Evolutionary conservation across 1,140 invertebrate species (phyloP), one percentile per base, ranked within the genome.

Genomic region (Lethrus apterus): DNA sequence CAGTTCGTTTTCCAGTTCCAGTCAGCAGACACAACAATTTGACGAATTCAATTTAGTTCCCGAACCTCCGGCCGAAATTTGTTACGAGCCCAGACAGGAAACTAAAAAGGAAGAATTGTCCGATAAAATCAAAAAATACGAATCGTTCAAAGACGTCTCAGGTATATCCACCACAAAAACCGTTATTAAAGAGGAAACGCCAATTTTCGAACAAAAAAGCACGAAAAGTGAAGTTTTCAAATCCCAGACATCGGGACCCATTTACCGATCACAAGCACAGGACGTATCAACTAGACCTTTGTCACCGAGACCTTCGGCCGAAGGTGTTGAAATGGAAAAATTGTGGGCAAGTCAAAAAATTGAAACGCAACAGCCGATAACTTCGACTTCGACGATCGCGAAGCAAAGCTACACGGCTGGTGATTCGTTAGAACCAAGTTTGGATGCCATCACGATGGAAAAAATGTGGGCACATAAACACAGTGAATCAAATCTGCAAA

Each of bases 61-160:
- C 0, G 83, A 82, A 60, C 77, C 82, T 17, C 81, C 81, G 7
- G 80, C 82, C n/a, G 78, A 84, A 66, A 81, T 84, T 13, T 76
- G 76, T 24, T 84, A 73, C 50, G 74, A 75, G 19, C 75, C 80
- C 2, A 80, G 78, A 54, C 52, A 63, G 0, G 70, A 70, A 10
- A 65, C 66, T 8, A 44, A 60, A 20, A 61, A 15, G 30, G 26
- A 50, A 32, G 34, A 31, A 18, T 21, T 29, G 15, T 21, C 10
- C 18, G 30, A 32, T 19, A 44, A 49, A 21, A 19, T 20, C 15
- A 47, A 30, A 34, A 14, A 40, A 14, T 3, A 17, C 10, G 35
- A 50, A 38, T 18, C 35, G 2, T 32, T 38, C 11, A 40, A 38
- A 40, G 33, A 23, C 24, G 19, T 36, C 14, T 26, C 48, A 23